Conservation (phyloP, 35 echinoderm and acorn worm genomes). For the Heliocidaris tuberculata region DNA sequence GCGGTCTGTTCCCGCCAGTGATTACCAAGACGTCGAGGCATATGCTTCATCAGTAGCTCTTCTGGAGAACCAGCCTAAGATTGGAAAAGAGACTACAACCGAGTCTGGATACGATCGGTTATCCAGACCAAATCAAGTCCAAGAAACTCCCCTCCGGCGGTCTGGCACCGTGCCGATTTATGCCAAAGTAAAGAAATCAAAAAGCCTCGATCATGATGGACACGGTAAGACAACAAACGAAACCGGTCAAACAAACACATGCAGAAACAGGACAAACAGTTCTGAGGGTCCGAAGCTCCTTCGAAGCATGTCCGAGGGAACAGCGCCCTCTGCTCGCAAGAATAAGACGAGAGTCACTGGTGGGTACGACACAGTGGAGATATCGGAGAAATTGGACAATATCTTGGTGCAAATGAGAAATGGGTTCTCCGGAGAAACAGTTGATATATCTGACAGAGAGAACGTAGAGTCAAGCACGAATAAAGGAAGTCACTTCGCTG, state of each 20-base stretch:
- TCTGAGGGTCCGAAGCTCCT: background rate
- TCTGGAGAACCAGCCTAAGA: background rate
- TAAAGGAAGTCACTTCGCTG: background rate
- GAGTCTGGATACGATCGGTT: background rate
- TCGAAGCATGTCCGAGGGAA: slow-evolving; percentile 36
- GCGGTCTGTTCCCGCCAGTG: too few relatives aligned
- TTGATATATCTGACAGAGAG: slow-evolving; percentile 1
- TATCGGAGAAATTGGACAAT: background rate
- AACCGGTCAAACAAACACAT: background rate
- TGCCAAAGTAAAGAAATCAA: slow-evolving; percentile 42
- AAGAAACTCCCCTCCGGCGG: too few relatives aligned
- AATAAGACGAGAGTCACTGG: background rate
- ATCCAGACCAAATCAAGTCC: background rate
- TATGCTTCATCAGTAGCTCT: background rate
- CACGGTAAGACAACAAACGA: background rate
- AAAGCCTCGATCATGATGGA: slow-evolving; percentile 21
- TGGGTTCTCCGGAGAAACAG: background rate
- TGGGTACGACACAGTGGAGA: slow-evolving; percentile 4
- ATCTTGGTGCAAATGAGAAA: slow-evolving; percentile 23
- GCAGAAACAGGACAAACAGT: background rate
- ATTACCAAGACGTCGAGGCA: background rate
- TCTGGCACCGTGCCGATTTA: background rate
- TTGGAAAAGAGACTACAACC: background rate
- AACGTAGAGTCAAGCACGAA: background rate
- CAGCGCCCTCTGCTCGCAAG: background rate